Conservation (phyloP, 2,888 invertebrate genomes). For the Cepaea hortensis region DNA sequence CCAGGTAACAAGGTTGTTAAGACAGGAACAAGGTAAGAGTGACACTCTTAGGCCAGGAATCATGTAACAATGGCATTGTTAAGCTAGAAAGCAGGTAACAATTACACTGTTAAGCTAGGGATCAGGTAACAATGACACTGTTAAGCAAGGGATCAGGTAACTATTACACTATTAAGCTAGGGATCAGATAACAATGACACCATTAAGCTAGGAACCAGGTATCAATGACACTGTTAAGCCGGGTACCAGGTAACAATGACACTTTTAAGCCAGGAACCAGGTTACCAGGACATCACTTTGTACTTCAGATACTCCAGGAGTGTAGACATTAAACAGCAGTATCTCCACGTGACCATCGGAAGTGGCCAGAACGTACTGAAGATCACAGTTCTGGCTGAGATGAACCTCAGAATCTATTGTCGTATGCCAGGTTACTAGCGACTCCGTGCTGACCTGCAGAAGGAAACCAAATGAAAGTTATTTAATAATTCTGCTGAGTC, state of each 20-base stretch:
- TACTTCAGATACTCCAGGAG: background rate
- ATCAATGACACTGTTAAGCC: background rate
- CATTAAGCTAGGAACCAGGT: slow-evolving; percentile 34
- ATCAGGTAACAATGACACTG: background rate
- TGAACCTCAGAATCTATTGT: background rate
- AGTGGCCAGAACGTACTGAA: slow-evolving; percentile 28
- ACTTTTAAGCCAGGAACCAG: slow-evolving; percentile 27
- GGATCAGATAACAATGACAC: too few species aligned
- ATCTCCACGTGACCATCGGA: slow-evolving; percentile 43
- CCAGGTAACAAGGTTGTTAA: slow-evolving; percentile 38
- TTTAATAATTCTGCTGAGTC: background rate
- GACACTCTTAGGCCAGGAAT: slow-evolving; percentile 2
- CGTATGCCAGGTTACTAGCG: slow-evolving; percentile 17
- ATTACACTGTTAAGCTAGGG: too few species aligned
- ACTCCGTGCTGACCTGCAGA: slow-evolving; percentile 32
- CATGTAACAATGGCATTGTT: slow-evolving; percentile 29
- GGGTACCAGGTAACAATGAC: too few species aligned
- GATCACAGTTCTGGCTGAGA: slow-evolving; percentile 5
- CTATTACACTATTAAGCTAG: too few species aligned
- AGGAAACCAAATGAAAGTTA: background rate
- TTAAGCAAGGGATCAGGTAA: too few species aligned
- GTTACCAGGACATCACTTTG: slow-evolving; percentile 42
- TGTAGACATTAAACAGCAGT: slow-evolving; percentile 22
- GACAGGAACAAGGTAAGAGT: too few species aligned
- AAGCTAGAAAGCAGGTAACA: too few species aligned